Percentiles rank a stretch among this genome's conserved stretches.
Evolutionary conservation across 2,113 vertebrate genomes (phyloP).

Genomic region (Ciconia maguari): DNA sequence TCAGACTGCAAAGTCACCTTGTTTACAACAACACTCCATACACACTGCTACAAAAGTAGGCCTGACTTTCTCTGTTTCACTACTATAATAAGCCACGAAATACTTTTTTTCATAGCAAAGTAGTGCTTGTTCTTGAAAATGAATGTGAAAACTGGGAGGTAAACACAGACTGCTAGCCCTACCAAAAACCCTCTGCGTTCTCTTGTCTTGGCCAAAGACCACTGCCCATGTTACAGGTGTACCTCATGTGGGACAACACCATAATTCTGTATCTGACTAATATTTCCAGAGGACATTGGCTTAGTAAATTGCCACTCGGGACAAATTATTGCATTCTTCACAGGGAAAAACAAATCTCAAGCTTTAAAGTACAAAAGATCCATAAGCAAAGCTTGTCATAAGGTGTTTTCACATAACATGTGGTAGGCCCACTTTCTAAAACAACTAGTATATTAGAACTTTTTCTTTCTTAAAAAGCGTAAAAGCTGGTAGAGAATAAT

Average conservation of each 20-base stretch:
- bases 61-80: background rate
- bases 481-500: accelerated
- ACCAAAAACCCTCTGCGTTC: accelerated
- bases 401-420: accelerated
- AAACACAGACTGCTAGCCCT: background rate
- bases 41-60: background rate
- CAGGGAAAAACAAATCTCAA: accelerated
- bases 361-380: accelerated
- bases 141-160: accelerated
- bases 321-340: background rate
- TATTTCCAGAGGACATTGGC: background rate
- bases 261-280: background rate
- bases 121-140: background rate
- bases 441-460: accelerated
- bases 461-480: background rate
- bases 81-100: background rate
- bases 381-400: background rate
- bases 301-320: accelerated
- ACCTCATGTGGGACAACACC: accelerated
- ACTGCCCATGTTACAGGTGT: accelerated
- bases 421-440: accelerated
- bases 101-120: background rate
- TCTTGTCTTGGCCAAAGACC: accelerated
- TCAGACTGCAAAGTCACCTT: background rate
- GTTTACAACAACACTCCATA: background rate